Evolutionary conservation across 1,140 invertebrate genomes (phyloP).

Genomic region (Stegodyphus dumicola): DNA sequence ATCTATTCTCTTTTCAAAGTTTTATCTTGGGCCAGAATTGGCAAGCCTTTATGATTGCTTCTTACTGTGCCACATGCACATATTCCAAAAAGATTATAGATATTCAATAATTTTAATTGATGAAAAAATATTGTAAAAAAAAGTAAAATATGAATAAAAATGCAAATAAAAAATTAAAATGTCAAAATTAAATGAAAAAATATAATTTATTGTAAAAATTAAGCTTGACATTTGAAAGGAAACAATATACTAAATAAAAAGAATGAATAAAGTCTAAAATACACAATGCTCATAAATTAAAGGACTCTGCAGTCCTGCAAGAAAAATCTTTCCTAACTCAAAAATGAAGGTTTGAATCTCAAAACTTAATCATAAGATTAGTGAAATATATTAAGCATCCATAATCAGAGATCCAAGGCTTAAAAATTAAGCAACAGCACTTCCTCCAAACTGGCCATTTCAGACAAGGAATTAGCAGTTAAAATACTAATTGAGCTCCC

Average conservation of each 20-base stretch:
- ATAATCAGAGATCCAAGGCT: neutral
- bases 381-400: neutral
- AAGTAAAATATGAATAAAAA: neutral
- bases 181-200: neutral
- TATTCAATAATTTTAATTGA: no score
- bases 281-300: neutral
- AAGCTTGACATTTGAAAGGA: neutral
- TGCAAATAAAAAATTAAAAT: neutral
- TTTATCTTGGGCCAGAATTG: no score
- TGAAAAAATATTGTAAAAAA: neutral
- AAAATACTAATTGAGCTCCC: neutral
- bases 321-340: neutral
- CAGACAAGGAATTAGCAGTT: neutral
- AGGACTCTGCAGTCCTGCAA: neutral
- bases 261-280: neutral
- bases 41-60: no score
- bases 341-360: neutral
- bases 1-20: no score
- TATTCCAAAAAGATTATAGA: no score
- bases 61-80: no score
- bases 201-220: neutral
- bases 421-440: neutral
- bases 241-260: neutral
- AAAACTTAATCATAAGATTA: conserved; percentile 5
- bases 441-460: neutral